Base-by-base conservation (phyloP, 2,113 vertebrate species). In the Tor tambroides region DNA sequence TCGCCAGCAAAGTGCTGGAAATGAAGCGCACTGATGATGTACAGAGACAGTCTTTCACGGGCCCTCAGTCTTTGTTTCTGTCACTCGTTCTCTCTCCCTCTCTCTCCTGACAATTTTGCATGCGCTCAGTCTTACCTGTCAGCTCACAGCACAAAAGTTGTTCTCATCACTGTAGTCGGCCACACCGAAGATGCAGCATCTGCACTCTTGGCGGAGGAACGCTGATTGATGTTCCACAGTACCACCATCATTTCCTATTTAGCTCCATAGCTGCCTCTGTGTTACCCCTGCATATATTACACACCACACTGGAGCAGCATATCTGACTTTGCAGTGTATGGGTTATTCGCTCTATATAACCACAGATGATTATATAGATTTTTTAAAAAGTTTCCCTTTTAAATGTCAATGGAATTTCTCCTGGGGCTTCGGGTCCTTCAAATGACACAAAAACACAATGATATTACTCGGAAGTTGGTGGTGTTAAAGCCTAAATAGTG, bases 181-280 rank as follows among this genome's bases (percentile, higher is more conserved):
- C 56, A 28, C 76, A 84, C 81, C 38, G 56, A 67, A 84, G 75
- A 67, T 78, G 75, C 74, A 59, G 61, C 19, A 51, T 81, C 6
- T 80, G 77, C 67, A 72, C 51, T 35, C 65, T 81, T 65, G 67
- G 41, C 10, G 4, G 28, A 79, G 59, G 79, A 23, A 49, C 21
- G 28, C 87, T 81, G 87, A 88, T 71, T 80, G 87, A 85, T 88
- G 83, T 80, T 80, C 2, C 65, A 85, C 83, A 85, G 76, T 59
- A 30, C 14, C 67, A 63, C 38, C 83, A 85, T 88, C 77, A 85
- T 75, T 88, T 88, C 77, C 83, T 81, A 74, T 88, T 88, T 88
- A 51, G 65, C 83, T 81, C 76, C 11, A 46, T 21, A 87, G 32
- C 74, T 77, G 81, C 63, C 35, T 77, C 75, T 79, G 56, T 71